Base-by-base conservation (phyloP, 1,140 invertebrate species). In the Elysia chlorotica region DNA sequence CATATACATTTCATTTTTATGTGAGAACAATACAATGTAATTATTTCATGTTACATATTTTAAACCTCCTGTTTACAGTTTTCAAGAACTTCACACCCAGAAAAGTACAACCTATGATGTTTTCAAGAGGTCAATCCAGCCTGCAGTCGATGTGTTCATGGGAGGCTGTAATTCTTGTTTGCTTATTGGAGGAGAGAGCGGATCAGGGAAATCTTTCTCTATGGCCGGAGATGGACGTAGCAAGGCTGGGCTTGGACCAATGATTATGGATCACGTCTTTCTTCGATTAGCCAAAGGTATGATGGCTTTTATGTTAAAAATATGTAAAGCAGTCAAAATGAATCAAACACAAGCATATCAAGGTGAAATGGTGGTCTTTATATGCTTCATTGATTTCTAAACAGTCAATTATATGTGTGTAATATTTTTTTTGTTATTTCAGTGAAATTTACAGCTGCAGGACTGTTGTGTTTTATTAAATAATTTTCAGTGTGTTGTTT, bases 101-200 rank as follows among this genome's bases (percentile, higher is more conserved):
- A 77, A 79, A 36, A 37, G 73, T 23, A 75, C 38, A 53, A 82
- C 77, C 21, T 80, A 80, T 78, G 82, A 83, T 57, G 71, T 85
- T 10, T 85, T 79, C 70, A 73, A 74, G 38, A 61, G 66, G 23
- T 77, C 79, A 21, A 74, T 83, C 33, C 76, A 82, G 37, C 65
- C 79, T 2, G 38, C 82, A n/a, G 36, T 83, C 35, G 79, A 85
- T 23, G 33, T 85, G 30, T 78, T 80, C 35, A 59, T 85, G 69
- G 73, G 78, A 30, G 81, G 83, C 10, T 83, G 77, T 70, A 85
- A 85, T 74, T 74, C 75, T 3, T 81, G 81, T 69, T 62, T 83
- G 6, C 48, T 85, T 23, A 69, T 85, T 2, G 76, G 74, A 36
- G 83, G 83, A 19, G 81, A 85, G 41, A 81, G 72, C 68, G 83